A percentile compares a stretch with the other conserved stretches of the same genome.
These are phyloP conservation scores for Denticeps clupeoides DNA, from an alignment of 2,797 vertebrate genomes.

Conservation along the genomic window DNA sequence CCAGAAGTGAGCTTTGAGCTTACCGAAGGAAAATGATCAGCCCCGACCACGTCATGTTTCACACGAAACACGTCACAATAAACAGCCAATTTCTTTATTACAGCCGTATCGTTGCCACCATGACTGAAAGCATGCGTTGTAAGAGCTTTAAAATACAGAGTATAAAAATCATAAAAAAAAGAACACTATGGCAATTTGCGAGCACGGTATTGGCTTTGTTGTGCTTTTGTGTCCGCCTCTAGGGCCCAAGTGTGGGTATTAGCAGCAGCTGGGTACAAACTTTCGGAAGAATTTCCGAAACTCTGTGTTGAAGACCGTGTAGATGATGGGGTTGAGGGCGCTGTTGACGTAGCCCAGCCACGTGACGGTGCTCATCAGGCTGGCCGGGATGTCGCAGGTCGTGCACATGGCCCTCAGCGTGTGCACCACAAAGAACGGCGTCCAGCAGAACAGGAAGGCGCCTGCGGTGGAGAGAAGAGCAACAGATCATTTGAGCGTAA, in stretches of 20 bases:
- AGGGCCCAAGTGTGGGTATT: background rate
- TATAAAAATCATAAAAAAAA: too few species aligned
- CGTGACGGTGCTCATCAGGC: conserved; percentile 82
- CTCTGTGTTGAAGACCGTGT: conserved; percentile 84
- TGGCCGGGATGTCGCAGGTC: conserved; percentile 61
- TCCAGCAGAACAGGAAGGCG: conserved; percentile 92
- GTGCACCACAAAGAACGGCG: conserved; percentile 91
- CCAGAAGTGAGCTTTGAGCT: too few species aligned
- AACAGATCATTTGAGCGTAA: too few species aligned
- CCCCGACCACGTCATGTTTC: too few species aligned
- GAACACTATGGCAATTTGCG: too few species aligned
- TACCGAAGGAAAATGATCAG: too few species aligned
- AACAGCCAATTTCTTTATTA: too few species aligned
- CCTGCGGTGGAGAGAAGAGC: conserved; percentile 59
- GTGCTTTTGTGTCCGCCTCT: background rate
- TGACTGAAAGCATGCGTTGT: too few species aligned
- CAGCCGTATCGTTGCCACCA: too few species aligned
- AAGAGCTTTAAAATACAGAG: too few species aligned
- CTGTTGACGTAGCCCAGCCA: conserved; percentile 96
- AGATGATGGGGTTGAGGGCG: conserved; percentile 87
- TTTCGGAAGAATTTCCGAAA: conserved; percentile 85
- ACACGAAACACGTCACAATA: too few species aligned
- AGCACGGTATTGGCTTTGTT: conserved; percentile 7
- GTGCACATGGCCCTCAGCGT: conserved; percentile 72
- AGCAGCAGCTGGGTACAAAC: conserved; percentile 59